Evolutionary conservation across 2,113 vertebrate genomes (phyloP), one percentile per base, ranked within the genome.

Genomic region (Antidorcas marsupialis): DNA sequence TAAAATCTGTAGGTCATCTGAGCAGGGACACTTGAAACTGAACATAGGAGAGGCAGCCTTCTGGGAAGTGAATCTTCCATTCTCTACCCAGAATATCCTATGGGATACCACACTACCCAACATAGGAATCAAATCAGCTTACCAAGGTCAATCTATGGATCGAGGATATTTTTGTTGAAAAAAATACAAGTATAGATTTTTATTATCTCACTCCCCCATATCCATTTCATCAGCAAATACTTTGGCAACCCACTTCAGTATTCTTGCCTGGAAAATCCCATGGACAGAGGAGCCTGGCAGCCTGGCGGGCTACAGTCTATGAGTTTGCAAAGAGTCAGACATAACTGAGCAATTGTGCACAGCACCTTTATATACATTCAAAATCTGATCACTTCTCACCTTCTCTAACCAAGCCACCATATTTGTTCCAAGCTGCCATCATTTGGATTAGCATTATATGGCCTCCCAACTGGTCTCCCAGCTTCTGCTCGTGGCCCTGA

Each of bases 161-260:
- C 30, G 79, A 79, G 25, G 47, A 47, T 45, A 89, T 57, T 94
- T 94, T 50, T 50, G 89, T 86, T 85, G 57, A 55, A 90, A 93
- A 57, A 71, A 55, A 67, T 30, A 1, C 39, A 90, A 85, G 10
- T 47, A 57, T 57, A 57, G 30, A 79, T 85, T 85, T 93, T 91
- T 6, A 94, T 64, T 71, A 43, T 71, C 12, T 91, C 62, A 60
- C 25, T 82, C 52, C 9, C 74, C 74, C 13, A 74, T 82, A 94
- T 21, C n/a, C 52, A 91, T n/a, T 16, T 57, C 14, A 55, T 93
- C 67, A 90, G 47, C 39, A 39, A 71, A 71, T 71, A 71, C 67
- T 71, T 71, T 71, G 67, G 67, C n/a, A 74, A 74, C 21, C 36
- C n/a, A 39, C 19, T 74, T 39, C 67, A 74, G 67, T 74, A 39